Percentiles rank a stretch among this genome's conserved stretches.
Evolutionary conservation across 2,888 invertebrate species (phyloP).

Genomic region (Dynastes tityus): DNA sequence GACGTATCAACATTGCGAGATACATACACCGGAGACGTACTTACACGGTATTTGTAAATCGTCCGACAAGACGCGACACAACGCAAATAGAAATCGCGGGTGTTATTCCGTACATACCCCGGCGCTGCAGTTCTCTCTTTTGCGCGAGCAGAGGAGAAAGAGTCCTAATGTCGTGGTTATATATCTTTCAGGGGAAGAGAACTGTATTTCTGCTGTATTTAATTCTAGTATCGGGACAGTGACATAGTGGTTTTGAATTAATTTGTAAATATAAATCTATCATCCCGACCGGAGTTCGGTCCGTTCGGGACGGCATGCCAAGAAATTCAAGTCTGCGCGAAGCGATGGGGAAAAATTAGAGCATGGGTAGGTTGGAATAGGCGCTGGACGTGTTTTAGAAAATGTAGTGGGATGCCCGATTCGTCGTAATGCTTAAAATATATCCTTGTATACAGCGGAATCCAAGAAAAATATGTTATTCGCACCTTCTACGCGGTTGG

Average conservation of each 20-base stretch:
- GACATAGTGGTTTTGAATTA: conserved; percentile 51
- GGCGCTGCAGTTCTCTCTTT: neutral
- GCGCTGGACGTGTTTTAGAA: neutral
- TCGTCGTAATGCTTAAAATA: neutral
- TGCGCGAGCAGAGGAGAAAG: neutral
- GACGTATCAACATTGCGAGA: conserved; percentile 9
- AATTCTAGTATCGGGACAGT: conserved; percentile 46
- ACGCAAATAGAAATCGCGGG: conserved; percentile 35
- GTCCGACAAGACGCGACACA: neutral
- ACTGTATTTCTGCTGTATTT: conserved; percentile 41
- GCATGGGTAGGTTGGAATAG: neutral
- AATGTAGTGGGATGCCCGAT: neutral
- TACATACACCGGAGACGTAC: neutral
- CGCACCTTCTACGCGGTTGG: too few species aligned
- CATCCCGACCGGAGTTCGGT: conserved; percentile 36
- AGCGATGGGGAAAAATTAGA: conserved; percentile 17
- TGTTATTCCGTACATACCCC: conserved; percentile 14
- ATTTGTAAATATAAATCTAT: conserved; percentile 53
- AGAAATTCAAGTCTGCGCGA: conserved; percentile 29
- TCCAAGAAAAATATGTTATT: neutral
- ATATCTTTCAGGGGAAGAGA: conserved; percentile 29
- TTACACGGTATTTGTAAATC: conserved; percentile 12
- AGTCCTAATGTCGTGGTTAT: neutral
- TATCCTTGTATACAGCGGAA: neutral
- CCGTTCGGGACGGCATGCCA: conserved; percentile 28